These are phyloP conservation scores for Spizaetus ornatus DNA, from an alignment of 2,113 vertebrate species.

Conservation along the genomic window DNA sequence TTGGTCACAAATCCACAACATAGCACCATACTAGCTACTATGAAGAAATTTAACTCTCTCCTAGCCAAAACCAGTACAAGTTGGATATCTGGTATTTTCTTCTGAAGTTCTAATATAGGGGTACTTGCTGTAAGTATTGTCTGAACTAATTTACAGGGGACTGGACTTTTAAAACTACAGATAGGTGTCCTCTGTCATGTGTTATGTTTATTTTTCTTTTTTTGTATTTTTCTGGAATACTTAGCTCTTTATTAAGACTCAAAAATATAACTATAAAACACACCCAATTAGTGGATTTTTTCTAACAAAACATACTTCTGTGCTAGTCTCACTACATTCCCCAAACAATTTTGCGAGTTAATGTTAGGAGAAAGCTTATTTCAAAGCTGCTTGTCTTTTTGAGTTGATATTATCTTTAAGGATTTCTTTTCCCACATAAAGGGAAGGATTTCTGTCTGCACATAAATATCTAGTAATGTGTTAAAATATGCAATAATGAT, in stretches of 20 bases:
- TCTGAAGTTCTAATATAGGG: not conserved
- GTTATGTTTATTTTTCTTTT: not conserved
- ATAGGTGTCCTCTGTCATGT: not conserved
- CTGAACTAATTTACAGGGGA: not conserved
- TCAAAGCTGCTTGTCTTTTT: not conserved
- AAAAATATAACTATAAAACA: not conserved
- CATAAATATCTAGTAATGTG: not conserved
- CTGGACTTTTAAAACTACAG: not conserved
- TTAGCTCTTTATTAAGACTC: not conserved
- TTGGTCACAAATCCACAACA: not conserved
- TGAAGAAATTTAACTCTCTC: not conserved
- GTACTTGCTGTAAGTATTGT: not conserved
- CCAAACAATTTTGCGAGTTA: not conserved
- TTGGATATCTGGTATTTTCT: not conserved
- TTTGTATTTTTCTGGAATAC: not conserved
- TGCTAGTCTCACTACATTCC: not conserved
- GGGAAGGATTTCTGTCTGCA: not conserved
- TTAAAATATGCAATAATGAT: not conserved
- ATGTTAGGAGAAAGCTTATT: not conserved
- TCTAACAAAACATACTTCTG: not conserved
- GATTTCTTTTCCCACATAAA: not conserved
- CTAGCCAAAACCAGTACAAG: not conserved
- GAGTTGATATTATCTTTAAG: not conserved
- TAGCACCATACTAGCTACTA: fast-evolving
- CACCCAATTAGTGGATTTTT: not conserved